phyloP scores from a whole-genome alignment of 92 coral and sea anemone species.

The Chrysogorgia sp. region DNA sequence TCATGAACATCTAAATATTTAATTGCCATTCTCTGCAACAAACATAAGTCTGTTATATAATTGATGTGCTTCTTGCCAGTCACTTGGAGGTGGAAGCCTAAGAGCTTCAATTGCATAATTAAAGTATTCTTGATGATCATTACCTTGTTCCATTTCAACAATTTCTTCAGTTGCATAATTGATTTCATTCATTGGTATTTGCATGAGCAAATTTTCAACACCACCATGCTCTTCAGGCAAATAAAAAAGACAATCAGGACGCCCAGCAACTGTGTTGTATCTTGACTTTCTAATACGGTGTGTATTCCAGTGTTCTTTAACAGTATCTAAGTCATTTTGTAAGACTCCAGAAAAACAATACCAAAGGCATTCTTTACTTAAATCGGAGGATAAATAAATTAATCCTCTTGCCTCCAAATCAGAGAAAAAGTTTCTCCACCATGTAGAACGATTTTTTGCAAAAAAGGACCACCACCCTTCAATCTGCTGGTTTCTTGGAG shows the following conservation, averaged over 20 bases:
- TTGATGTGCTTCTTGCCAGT: slow-evolving; percentile 41
- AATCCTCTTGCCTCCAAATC: slow-evolving; percentile 61
- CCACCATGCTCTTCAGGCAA: slow-evolving; percentile 64
- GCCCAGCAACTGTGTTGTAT: slow-evolving; percentile 60
- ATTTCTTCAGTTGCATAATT: slow-evolving; percentile 51
- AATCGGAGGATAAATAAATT: slow-evolving; percentile 51
- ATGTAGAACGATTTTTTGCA: slow-evolving; percentile 50
- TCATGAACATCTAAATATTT: too few species aligned
- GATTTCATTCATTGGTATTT: slow-evolving; percentile 49
- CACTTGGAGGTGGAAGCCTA: slow-evolving; percentile 35
- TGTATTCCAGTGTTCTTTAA: slow-evolving; percentile 73
- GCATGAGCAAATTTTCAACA: slow-evolving; percentile 38
- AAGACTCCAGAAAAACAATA: slow-evolving; percentile 56
- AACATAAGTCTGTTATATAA: slow-evolving; percentile 29
- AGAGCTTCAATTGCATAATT: slow-evolving; percentile 62
- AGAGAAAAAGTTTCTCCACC: slow-evolving; percentile 60
- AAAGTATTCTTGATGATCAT: slow-evolving; percentile 70
- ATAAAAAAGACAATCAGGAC: slow-evolving; percentile 68
- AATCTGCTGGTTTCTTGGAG: slow-evolving; percentile 66
- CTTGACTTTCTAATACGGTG: slow-evolving; percentile 61
- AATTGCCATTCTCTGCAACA: slow-evolving; percentile 45
- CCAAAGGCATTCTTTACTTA: slow-evolving; percentile 69
- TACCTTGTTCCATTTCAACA: slow-evolving; percentile 25
- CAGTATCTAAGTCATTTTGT: slow-evolving; percentile 56
- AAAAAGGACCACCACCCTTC: slow-evolving; percentile 76